phyloP scores from a whole-genome alignment of 92 coral and sea anemone species.

The Actinostola sp. region DNA sequence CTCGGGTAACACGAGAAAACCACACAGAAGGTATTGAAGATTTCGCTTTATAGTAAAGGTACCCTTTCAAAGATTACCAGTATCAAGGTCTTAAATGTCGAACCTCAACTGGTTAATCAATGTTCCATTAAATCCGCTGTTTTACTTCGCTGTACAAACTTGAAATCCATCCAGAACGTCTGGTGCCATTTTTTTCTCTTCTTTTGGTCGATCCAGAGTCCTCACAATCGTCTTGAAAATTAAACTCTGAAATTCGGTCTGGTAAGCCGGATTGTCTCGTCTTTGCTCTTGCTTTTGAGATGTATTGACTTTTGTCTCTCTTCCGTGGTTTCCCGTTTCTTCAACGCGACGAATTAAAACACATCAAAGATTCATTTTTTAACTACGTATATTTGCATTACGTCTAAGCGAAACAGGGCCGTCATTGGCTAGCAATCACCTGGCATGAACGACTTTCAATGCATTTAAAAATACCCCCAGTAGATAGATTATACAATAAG shows the following conservation, averaged over 20 bases:
- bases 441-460: conserved; percentile 1
- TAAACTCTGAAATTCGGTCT: too few species aligned
- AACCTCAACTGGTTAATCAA: not conserved
- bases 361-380: conserved; percentile 22
- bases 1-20: not conserved
- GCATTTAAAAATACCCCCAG: not conserved
- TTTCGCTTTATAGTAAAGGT: not conserved
- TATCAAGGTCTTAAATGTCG: not conserved
- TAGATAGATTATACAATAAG: too few species aligned
- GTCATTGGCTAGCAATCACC: conserved; percentile 2
- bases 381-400: conserved; percentile 14
- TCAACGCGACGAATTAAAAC: conserved; percentile 7
- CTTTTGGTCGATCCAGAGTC: too few species aligned
- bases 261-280: not conserved
- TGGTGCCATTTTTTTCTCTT: too few species aligned
- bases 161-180: conserved; percentile 23
- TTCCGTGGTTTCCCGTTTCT: conserved; percentile 3
- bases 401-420: not conserved
- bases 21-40: too few species aligned
- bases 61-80: too few species aligned
- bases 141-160: not conserved
- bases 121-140: not conserved
- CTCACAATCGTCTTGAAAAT: too few species aligned
- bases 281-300: not conserved
- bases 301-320: conserved; percentile 1